A percentile compares a stretch with the other conserved stretches of the same genome.
These are phyloP conservation scores for Xestia xanthographa DNA, from an alignment of 2,888 invertebrate genomes.

Conservation along the genomic window DNA sequence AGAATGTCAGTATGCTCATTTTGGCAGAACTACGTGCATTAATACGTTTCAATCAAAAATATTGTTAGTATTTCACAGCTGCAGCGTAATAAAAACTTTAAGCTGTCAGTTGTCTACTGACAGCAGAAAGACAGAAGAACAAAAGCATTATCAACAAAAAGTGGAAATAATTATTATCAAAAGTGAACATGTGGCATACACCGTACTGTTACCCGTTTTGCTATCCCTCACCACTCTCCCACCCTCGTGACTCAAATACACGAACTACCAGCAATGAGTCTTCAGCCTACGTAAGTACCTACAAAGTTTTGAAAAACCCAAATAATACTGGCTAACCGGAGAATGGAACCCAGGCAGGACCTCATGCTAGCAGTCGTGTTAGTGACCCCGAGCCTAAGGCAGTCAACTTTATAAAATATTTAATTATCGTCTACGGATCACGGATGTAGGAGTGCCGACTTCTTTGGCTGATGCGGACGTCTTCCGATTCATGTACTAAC, in stretches of 20 bases:
- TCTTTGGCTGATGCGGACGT: background rate
- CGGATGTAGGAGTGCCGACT: background rate
- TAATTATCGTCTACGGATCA: too few species aligned
- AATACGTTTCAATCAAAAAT: background rate
- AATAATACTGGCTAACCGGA: too few species aligned
- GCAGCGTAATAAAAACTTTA: constrained; percentile 24
- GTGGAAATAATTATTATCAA: constrained; percentile 10
- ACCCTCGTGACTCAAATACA: too few species aligned
- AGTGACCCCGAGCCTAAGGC: too few species aligned
- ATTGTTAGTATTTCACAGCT: background rate
- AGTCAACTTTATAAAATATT: too few species aligned
- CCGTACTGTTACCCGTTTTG: background rate
- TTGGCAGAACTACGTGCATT: background rate
- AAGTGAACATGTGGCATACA: background rate
- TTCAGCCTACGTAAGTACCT: constrained; percentile 36
- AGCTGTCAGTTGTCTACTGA: background rate
- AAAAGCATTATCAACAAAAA: constrained; percentile 11
- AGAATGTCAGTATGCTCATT: background rate
- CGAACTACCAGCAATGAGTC: background rate
- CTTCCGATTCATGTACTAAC: background rate
- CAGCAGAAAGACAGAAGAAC: background rate
- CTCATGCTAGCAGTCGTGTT: too few species aligned
- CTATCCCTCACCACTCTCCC: too few species aligned
- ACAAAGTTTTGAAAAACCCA: too few species aligned
- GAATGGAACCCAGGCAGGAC: too few species aligned